Evolutionary conservation across 2,113 vertebrate species (phyloP), one percentile per base, ranked within the genome.

Genomic region (Micronycteris hirsuta): DNA sequence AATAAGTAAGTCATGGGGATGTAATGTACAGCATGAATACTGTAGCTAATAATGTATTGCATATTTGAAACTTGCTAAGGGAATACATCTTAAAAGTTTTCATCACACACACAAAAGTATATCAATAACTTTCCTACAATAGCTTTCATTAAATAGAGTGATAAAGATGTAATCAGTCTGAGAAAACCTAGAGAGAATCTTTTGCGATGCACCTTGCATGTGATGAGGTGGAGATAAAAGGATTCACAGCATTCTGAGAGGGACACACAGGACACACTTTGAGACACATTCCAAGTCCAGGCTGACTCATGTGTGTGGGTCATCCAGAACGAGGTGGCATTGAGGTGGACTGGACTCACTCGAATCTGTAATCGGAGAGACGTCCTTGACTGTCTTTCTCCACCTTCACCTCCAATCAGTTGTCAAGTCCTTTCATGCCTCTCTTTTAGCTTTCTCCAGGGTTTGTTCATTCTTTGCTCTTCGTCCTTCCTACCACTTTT

Each of bases 221-320:
- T 7, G 38, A 20, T 47, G 45, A 94, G 41, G 20, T 52, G 12
- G 22, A 52, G 7, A 36, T 31, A 31, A 56, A 81, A 52, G 15
- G 3, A 14, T 14, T 47, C 31, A 1, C 24, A 4, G 11, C 2
- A 3, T 2, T n/a, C 1, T 49, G 19, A 70, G 2, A 15, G 67
- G 41, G 22, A 22, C 3, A 2, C 43, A 3, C 16, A 1, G 58
- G 10, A 1, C 28, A 28, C 12, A 17, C 6, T 9, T 16, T 67
- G 3, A 43, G 67, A 19, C 41, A 1, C 5, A 20, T 7, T 14
- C 71, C 20, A 9, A 9, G 13, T 52, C 33, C 3, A 54, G 8
- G 3, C 7, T 49, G 1, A 22, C 14, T 1, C 11, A 2, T 15
- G 20, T 41, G 0, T 68, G 10, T 9, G 15, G 26, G 71, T 24